These are phyloP conservation scores for Calliopum simillimum DNA, from an alignment of 2,888 invertebrate genomes.

Conservation along the genomic window DNA sequence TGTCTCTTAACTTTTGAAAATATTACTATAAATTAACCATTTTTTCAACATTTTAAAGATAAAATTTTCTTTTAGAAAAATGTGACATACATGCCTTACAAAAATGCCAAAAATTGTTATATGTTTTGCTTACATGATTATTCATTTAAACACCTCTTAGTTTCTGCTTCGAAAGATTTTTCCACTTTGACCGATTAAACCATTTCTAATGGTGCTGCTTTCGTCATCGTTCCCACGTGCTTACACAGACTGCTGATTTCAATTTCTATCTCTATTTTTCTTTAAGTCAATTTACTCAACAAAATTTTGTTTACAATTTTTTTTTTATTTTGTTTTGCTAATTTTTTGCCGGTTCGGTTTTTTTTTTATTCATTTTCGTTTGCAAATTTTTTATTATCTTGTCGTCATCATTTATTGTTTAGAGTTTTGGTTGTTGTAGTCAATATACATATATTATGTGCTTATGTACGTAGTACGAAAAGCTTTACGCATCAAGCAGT, in stretches of 20 bases:
- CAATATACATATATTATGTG: background rate
- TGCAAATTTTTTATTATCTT: background rate
- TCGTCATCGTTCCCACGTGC: constrained; percentile 3
- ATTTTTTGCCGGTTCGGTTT: background rate
- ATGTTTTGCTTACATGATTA: too few relatives aligned
- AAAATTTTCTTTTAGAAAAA: too few relatives aligned
- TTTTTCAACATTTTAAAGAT: too few relatives aligned
- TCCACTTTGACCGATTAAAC: too few relatives aligned
- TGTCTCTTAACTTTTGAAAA: too few relatives aligned
- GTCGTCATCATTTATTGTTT: constrained; percentile 8
- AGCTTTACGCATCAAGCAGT: background rate
- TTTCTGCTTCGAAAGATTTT: too few relatives aligned
- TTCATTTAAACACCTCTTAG: too few relatives aligned
- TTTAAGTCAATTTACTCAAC: constrained; percentile 9
- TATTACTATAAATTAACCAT: too few relatives aligned
- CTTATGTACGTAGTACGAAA: background rate
- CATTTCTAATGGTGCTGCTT: too few relatives aligned
- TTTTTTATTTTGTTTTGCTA: constrained; percentile 11
- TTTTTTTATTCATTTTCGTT: too few relatives aligned
- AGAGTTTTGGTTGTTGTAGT: background rate
- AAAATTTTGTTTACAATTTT: constrained; percentile 22
- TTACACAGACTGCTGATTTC: background rate
- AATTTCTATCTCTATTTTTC: background rate
- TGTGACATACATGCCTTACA: too few relatives aligned
- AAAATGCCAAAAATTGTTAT: too few relatives aligned